Base-by-base conservation (phyloP, 2,797 vertebrate genomes). In the Siniperca scherzeri region DNA sequence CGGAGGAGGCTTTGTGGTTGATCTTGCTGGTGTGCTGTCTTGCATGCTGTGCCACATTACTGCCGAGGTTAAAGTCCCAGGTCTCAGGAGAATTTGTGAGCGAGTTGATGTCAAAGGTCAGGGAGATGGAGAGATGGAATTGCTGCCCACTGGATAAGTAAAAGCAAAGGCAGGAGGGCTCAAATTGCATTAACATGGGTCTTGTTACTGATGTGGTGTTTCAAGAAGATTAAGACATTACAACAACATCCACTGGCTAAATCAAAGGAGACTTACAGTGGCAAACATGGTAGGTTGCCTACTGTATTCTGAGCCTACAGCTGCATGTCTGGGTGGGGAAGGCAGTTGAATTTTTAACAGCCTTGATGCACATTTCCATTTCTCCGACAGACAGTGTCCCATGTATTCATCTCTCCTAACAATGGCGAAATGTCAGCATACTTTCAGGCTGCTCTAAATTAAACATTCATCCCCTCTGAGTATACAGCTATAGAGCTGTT, bases 391-490 rank as follows among this genome's bases (percentile, higher is more conserved):
- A 94, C 92, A 88, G 83, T 89, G 91, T 89, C 89, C 90, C 91
- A 72, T 94, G 90, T 95, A 93, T 90, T 92, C 93, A 87, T 92
- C 87, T 91, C 81, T 91, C 81, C 87, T 90, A 95, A 95, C 95
- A 96, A 93, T 92, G 90, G 92, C 38, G 78, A 94, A 95, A 96
- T 95, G 95, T 94, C 94, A 95, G 91, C 85, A 88, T 87, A 95
- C 94, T 96, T 93, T 94, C 89, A 93, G 92, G 81, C 91, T 88
- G 91, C 87, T 90, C 93, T 95, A 94, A 96, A 96, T 96, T 94
- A 96, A 96, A 95, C 93, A 96, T 96, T 83, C 89, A 85, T 84
- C 88, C 84, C 90, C 88, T 91, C 89, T 82, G 92, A 93, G 91
- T 89, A 80, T 83, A 85, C 76, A 80, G 89, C 91, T 77, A 89